Evolutionary conservation across 2,113 vertebrate genomes (phyloP).

Genomic region (Panurus biarmicus): DNA sequence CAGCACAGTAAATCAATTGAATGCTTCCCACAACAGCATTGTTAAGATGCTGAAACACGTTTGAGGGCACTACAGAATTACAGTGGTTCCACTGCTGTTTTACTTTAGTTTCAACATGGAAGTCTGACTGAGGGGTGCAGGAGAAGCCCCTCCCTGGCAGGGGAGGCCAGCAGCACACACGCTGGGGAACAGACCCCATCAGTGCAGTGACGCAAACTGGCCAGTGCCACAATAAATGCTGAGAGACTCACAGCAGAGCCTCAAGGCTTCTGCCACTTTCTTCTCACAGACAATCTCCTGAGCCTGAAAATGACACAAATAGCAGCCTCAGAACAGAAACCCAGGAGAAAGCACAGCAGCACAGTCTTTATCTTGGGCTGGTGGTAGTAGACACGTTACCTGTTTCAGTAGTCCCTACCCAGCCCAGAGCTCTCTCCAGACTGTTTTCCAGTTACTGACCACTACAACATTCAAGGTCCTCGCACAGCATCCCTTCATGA

Average conservation of each 20-base stretch:
- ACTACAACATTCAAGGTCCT: background rate
- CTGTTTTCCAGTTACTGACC: background rate
- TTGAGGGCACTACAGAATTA: background rate
- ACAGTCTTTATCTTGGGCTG: background rate
- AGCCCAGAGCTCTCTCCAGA: background rate
- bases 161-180: background rate
- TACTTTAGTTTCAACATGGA: background rate
- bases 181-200: background rate
- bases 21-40: fast-evolving
- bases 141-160: background rate
- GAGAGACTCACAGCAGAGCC: background rate
- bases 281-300: background rate
- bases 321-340: background rate
- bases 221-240: background rate
- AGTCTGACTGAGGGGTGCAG: background rate
- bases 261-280: background rate
- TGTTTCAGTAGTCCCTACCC: background rate
- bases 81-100: fast-evolving
- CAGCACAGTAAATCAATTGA: background rate
- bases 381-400: background rate
- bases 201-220: background rate
- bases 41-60: background rate
- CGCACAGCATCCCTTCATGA: background rate
- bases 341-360: background rate
- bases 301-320: background rate